These are phyloP conservation scores for Cygnus buccinator DNA, from an alignment of 2,113 vertebrate genomes.

Conservation along the genomic window DNA sequence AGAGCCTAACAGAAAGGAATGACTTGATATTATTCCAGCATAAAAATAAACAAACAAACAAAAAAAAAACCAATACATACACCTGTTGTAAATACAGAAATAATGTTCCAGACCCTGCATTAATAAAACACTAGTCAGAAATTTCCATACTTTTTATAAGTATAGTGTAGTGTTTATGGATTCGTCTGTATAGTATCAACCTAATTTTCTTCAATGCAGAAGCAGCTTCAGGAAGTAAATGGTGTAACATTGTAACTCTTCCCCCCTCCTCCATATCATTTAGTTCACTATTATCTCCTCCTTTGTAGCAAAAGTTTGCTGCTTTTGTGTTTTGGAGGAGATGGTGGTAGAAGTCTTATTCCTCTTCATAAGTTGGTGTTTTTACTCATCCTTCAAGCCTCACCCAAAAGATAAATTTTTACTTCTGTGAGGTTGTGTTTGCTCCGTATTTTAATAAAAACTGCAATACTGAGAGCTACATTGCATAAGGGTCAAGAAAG, in stretches of 20 bases:
- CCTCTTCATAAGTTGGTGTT: not conserved
- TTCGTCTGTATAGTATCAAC: not conserved
- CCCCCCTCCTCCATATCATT: not conserved
- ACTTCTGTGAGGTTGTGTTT: not conserved
- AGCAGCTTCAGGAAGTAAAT: not conserved
- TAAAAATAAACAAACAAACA: not conserved
- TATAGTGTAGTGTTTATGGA: not conserved
- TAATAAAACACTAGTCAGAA: not conserved
- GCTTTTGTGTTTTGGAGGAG: not conserved
- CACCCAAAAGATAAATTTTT: not conserved
- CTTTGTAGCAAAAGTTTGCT: not conserved
- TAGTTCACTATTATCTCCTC: not conserved
- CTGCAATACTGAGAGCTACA: not conserved
- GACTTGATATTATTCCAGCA: not conserved
- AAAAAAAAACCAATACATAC: not conserved
- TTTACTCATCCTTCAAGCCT: not conserved
- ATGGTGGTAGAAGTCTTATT: not conserved
- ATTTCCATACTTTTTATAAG: not conserved
- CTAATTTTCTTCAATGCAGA: not conserved
- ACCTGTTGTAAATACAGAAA: not conserved
- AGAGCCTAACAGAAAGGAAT: not conserved
- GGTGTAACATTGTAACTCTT: not conserved
- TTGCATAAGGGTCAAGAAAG: not conserved
- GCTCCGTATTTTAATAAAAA: not conserved
- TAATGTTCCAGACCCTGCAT: not conserved